A percentile compares a stretch with the other conserved stretches of the same genome.
These are phyloP conservation scores for Pao palembangensis DNA, from an alignment of 2,113 vertebrate genomes.

Conservation along the genomic window DNA sequence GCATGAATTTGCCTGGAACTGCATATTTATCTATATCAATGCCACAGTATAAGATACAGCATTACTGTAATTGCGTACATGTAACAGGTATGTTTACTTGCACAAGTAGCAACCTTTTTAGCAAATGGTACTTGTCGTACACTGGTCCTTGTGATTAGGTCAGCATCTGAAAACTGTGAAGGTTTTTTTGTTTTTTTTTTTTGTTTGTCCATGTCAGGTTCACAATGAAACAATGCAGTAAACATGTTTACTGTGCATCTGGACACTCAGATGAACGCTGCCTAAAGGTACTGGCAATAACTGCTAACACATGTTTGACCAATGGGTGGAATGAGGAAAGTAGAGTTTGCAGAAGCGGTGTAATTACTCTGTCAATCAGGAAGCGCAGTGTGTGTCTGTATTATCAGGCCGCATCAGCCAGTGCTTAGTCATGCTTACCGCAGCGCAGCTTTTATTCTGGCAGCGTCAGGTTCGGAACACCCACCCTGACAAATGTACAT, in stretches of 20 bases:
- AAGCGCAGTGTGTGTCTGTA: not conserved
- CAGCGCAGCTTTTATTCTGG: slow-evolving; percentile 2
- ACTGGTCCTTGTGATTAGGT: too few species aligned
- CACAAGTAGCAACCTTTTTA: too few species aligned
- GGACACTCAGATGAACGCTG: slow-evolving; percentile 22
- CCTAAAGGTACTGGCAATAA: slow-evolving; percentile 36
- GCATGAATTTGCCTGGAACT: too few species aligned
- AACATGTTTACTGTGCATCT: not conserved
- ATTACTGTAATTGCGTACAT: too few species aligned
- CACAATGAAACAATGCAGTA: not conserved
- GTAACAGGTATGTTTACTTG: too few species aligned
- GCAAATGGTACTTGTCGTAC: too few species aligned
- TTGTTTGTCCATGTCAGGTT: not conserved
- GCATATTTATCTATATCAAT: too few species aligned
- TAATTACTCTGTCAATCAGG: not conserved
- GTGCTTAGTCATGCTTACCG: slow-evolving; percentile 34
- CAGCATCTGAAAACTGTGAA: too few species aligned
- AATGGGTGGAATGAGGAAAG: slow-evolving; percentile 10
- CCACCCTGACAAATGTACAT: slow-evolving; percentile 9
- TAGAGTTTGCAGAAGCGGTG: slow-evolving; percentile 1
- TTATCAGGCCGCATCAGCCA: slow-evolving; percentile 18
- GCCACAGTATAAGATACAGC: too few species aligned
- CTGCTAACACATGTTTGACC: slow-evolving; percentile 42
- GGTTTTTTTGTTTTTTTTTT: too few species aligned
- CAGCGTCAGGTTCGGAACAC: slow-evolving; percentile 4